Percentiles rank a stretch among this genome's conserved stretches.
Conservation (phyloP, 2,113 vertebrate species). For the Urocolius indicus region DNA sequence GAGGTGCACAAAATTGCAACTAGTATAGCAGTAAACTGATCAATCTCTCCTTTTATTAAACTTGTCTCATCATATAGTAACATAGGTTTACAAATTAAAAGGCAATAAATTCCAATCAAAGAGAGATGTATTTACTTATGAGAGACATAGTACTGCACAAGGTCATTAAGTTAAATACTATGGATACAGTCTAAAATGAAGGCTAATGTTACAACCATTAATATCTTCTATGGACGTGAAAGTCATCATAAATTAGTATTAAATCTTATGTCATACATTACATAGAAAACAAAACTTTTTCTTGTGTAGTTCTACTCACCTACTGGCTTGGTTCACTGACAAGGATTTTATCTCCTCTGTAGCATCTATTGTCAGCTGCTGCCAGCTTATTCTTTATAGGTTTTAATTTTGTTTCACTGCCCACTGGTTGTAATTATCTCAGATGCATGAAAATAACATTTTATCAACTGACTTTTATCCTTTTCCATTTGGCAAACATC, state of each 20-base stretch:
- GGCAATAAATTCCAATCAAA: slow-evolving; percentile 23
- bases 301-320: background rate
- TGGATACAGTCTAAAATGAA: background rate
- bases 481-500: slow-evolving; percentile 60
- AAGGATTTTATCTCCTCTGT: slow-evolving; percentile 17
- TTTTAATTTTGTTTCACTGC: slow-evolving; percentile 68
- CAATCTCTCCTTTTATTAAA: slow-evolving; percentile 33
- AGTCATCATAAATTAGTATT: slow-evolving; percentile 5
- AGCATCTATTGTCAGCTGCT: slow-evolving; percentile 12
- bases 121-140: background rate
- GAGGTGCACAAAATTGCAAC: slow-evolving; percentile 25
- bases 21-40: slow-evolving; percentile 34
- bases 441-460: slow-evolving; percentile 68
- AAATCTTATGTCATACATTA: background rate
- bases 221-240: background rate
- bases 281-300: background rate
- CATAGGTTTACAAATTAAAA: slow-evolving; percentile 45
- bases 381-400: slow-evolving; percentile 50
- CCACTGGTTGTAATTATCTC: slow-evolving; percentile 66
- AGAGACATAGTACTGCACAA: background rate
- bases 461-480: slow-evolving; percentile 67
- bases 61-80: slow-evolving; percentile 4
- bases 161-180: slow-evolving; percentile 27
- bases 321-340: slow-evolving; percentile 1
- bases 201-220: slow-evolving; percentile 6